Evolutionary conservation across 2,113 vertebrate genomes (phyloP).

Genomic region (Narcine bancroftii): DNA sequence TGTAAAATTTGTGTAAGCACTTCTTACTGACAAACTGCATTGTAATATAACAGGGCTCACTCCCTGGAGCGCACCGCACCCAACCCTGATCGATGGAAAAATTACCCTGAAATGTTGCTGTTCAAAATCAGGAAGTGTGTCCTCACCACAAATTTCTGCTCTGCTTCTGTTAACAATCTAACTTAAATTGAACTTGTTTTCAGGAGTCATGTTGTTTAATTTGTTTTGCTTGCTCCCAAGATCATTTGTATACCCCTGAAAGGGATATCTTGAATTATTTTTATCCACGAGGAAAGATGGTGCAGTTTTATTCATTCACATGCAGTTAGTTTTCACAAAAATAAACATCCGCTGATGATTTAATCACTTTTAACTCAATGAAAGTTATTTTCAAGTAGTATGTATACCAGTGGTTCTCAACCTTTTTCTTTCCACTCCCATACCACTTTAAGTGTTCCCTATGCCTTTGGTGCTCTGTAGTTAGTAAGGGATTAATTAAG

Average conservation of each 20-base stretch:
- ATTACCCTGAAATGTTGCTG: background rate
- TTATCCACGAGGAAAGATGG: no score
- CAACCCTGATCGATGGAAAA: background rate
- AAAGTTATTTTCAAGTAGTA: no score
- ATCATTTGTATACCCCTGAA: background rate
- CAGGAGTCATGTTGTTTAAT: background rate
- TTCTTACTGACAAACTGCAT: background rate
- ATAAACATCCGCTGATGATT: no score
- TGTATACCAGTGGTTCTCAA: no score
- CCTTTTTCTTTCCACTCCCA: no score
- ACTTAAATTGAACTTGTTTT: background rate
- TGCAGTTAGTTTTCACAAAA: no score
- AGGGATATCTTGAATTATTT: background rate
- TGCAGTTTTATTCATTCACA: no score
- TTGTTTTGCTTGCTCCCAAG: background rate
- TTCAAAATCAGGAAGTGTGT: background rate
- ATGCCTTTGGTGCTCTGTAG: no score
- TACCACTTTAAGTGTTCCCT: no score
- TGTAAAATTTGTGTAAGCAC: background rate
- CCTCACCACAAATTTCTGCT: background rate
- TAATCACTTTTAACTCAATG: no score
- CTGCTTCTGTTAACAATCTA: background rate
- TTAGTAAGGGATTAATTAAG: no score
- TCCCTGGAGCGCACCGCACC: background rate
- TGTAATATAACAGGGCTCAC: slow-evolving; percentile 7